Percentiles rank a stretch among this genome's conserved stretches.
Evolutionary conservation across 2,888 invertebrate genomes (phyloP).

Genomic region (Vesta saturnalis): DNA sequence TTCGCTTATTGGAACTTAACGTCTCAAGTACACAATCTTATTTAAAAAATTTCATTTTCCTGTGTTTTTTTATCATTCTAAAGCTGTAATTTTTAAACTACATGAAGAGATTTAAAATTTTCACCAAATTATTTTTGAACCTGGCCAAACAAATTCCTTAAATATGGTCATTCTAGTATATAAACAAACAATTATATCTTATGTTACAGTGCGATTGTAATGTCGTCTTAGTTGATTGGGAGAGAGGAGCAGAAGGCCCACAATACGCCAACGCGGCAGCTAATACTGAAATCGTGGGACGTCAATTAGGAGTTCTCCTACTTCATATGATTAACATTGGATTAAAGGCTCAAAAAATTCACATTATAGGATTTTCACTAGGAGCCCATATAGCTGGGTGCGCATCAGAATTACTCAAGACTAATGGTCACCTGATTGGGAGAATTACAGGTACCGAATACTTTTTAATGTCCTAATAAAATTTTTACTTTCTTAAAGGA

Average conservation of each 20-base stretch:
- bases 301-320: constrained; percentile 67
- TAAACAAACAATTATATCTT: background rate
- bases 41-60: too few species aligned
- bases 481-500: too few species aligned
- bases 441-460: constrained; percentile 65
- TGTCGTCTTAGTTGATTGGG: constrained; percentile 68
- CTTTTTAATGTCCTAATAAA: background rate
- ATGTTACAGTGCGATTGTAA: constrained; percentile 65
- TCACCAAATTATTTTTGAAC: background rate
- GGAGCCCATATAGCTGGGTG: constrained; percentile 71
- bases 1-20: too few species aligned
- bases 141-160: too few species aligned
- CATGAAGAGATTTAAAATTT: too few species aligned
- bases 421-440: constrained; percentile 62
- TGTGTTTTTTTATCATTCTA: too few species aligned
- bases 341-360: constrained; percentile 61
- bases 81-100: too few species aligned
- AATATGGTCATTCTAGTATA: too few species aligned
- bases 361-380: constrained; percentile 69
- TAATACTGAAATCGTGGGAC: constrained; percentile 69
- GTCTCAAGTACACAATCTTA: too few species aligned
- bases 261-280: constrained; percentile 68
- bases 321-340: constrained; percentile 63
- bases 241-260: constrained; percentile 66
- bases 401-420: constrained; percentile 66